Evolutionary conservation across 2,113 vertebrate species (phyloP), one percentile per base, ranked within the genome.

Genomic region (Phodopus roborovskii): DNA sequence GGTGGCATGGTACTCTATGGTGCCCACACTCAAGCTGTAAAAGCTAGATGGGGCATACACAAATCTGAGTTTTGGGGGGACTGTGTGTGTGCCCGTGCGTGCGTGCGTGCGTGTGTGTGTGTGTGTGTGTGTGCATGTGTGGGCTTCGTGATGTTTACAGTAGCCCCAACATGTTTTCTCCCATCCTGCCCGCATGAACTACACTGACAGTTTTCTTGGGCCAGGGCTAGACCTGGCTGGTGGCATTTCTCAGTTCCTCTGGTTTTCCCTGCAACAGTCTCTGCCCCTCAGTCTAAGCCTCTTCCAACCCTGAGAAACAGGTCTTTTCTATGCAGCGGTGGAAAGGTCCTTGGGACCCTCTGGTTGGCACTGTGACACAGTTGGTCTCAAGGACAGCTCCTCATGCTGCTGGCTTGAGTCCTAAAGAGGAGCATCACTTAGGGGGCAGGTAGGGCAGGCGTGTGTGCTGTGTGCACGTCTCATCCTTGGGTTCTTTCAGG

Each of bases 401-500:
- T 10, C 9, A 0, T 0, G 10, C 0, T 0, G 0, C 7, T 53
- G 36, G 56, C 0, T 19, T 22, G 3, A 3, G 79, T 50, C 48
- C 64, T 19, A 0, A 0, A 0, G 2, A 36, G 15, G 50, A 17
- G 79, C 12, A 9, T 87, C 4, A 16, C n/a, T 0, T 0, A 33
- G 5, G 3, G 45, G 39, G 4, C 13, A 11, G 5, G 30, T 58
- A 0, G 8, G 2, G 5, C 15, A 9, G 20, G 78, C 0, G 0
- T 5, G 1, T 16, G 30, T 3, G 4, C 85, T 22, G 2, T 15
- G 58, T 19, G 48, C 3, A 62, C 0, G 10, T n/a, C 3, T 7
- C 64, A 36, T 56, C 7, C 71, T 73, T 56, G 13, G 2, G 42
- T 11, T 89, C 62, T 39, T 0, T 26, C 3, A 8, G 0, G 9